Evolutionary conservation across 2,113 vertebrate species (phyloP).

Genomic region (Helogale parvula): DNA sequence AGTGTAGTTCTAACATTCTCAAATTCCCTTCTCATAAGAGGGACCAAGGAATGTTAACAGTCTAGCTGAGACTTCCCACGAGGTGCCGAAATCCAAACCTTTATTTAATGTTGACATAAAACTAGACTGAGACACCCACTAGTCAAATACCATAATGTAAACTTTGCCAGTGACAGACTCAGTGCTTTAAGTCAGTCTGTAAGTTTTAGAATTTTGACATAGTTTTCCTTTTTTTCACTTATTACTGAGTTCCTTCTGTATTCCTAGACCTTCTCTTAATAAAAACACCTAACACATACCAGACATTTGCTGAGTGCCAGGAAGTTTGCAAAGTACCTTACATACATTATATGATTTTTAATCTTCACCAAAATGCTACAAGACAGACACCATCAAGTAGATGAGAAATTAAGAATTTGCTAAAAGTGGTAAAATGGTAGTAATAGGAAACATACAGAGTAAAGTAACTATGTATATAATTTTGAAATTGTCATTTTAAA

Average conservation of each 20-base stretch:
- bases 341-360: not conserved
- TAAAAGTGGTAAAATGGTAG: not conserved
- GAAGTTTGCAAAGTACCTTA: slow-evolving; percentile 9
- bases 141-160: slow-evolving; percentile 59
- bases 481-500: slow-evolving; percentile 38
- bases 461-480: not conserved
- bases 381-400: not conserved
- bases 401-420: not conserved
- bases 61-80: slow-evolving; percentile 2
- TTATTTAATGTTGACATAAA: slow-evolving; percentile 55
- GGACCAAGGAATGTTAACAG: slow-evolving; percentile 1
- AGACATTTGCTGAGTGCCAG: not conserved
- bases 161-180: not conserved
- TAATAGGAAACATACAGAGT: not conserved
- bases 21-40: not conserved
- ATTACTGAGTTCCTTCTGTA: slow-evolving; percentile 37
- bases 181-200: slow-evolving; percentile 35
- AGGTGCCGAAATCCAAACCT: slow-evolving; percentile 38
- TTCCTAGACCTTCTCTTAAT: slow-evolving; percentile 34
- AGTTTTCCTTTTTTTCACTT: slow-evolving; percentile 51
- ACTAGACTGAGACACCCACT: slow-evolving; percentile 21
- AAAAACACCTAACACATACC: slow-evolving; percentile 25
- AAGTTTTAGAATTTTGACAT: slow-evolving; percentile 40
- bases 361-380: not conserved
- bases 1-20: slow-evolving; percentile 23